Evolutionary conservation across 2,113 vertebrate genomes (phyloP).

Genomic region (Pleuronectes platessa): DNA sequence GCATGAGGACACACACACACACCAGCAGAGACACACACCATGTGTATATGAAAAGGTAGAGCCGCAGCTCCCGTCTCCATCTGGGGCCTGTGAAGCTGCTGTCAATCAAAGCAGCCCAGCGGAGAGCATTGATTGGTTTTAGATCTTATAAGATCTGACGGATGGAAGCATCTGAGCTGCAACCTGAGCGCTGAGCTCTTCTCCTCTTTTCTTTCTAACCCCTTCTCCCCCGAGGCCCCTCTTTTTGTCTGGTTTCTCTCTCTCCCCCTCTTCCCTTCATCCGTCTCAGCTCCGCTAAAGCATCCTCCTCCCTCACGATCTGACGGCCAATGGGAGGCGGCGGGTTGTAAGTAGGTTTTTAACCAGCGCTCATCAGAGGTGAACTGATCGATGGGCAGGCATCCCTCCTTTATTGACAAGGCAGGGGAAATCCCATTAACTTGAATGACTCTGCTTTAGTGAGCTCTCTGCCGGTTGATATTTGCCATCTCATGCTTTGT

Average conservation of each 20-base stretch:
- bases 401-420: conserved; percentile 47
- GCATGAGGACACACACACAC: no score
- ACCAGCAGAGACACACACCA: neutral
- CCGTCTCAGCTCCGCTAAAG: conserved; percentile 13
- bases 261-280: conserved; percentile 14
- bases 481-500: conserved; percentile 35
- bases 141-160: conserved; percentile 7
- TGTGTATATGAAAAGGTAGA: neutral
- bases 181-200: conserved; percentile 15
- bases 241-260: conserved; percentile 7
- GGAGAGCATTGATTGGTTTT: conserved; percentile 23
- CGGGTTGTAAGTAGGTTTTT: conserved; percentile 68
- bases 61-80: neutral
- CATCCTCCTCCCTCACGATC: conserved; percentile 19
- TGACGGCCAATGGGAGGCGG: conserved; percentile 50
- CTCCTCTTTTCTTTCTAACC: neutral
- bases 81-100: conserved; percentile 4
- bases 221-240: conserved; percentile 6
- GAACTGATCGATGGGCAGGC: conserved; percentile 65
- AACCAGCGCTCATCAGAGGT: conserved; percentile 63
- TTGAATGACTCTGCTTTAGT: conserved; percentile 54
- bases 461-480: conserved; percentile 44
- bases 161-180: conserved; percentile 25
- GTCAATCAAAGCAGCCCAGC: conserved; percentile 25
- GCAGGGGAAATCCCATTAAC: conserved; percentile 65